Conservation (phyloP, 2,888 invertebrate genomes). For the Ophraella communa region DNA sequence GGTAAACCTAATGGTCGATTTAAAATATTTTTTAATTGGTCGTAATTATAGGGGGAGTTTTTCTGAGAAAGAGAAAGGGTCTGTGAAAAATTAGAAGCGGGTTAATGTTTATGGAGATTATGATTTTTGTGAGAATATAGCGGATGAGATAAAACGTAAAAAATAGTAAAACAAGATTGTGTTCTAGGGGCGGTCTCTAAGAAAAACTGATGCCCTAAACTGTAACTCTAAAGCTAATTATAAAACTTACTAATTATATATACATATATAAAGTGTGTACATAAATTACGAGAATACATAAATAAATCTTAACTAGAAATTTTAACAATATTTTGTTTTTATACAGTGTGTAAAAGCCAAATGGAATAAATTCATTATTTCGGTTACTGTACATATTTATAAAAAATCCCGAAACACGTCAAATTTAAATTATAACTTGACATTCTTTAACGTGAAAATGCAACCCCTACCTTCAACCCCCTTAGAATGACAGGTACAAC, state of each 20-base stretch:
- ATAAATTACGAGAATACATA: not conserved
- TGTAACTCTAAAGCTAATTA: too few species aligned
- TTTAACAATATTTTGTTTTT: not conserved
- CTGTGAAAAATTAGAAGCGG: constrained; percentile 30
- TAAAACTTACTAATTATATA: too few species aligned
- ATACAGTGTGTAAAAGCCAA: too few species aligned
- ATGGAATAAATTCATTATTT: too few species aligned
- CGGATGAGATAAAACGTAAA: not conserved
- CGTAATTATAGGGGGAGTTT: constrained; percentile 36
- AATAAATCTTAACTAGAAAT: not conserved
- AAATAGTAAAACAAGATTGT: not conserved
- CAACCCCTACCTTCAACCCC: too few species aligned
- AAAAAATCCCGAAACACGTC: too few species aligned
- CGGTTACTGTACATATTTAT: too few species aligned
- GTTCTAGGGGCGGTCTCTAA: not conserved
- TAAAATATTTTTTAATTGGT: constrained; percentile 34
- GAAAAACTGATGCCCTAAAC: not conserved
- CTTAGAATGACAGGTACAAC: too few species aligned
- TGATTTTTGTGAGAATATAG: constrained; percentile 13
- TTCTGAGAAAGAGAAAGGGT: constrained; percentile 24
- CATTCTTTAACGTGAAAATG: too few species aligned
- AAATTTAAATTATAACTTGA: too few species aligned
- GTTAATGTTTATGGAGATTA: constrained; percentile 22
- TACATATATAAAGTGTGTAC: not conserved
- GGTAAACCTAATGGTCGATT: constrained; percentile 32